These are phyloP conservation scores for Andrena haemorrhoa DNA, from an alignment of 2,888 invertebrate species.

Conservation along the genomic window DNA sequence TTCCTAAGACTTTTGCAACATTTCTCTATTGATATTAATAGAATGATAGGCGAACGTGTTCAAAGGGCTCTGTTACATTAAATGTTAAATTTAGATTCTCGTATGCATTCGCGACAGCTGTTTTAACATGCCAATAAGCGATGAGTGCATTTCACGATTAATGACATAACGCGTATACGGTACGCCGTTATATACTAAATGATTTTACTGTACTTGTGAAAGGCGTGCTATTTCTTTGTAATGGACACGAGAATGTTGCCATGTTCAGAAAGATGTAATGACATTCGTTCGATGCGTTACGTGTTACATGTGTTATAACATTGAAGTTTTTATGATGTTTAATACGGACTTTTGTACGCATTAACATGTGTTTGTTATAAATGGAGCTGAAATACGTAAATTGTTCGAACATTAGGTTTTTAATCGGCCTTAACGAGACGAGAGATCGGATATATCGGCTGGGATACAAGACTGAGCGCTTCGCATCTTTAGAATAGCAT, in stretches of 20 bases:
- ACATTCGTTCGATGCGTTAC: constrained; percentile 35
- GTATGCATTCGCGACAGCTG: constrained; percentile 30
- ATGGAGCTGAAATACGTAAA: constrained; percentile 35
- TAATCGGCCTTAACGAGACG: constrained; percentile 67
- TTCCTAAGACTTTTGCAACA: constrained; percentile 56
- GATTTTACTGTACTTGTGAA: constrained; percentile 28
- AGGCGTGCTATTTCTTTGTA: constrained; percentile 14
- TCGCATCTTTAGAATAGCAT: constrained; percentile 74
- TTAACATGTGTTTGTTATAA: constrained; percentile 52
- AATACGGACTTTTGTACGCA: constrained; percentile 23
- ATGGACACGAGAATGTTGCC: constrained; percentile 1
- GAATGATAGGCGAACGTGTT: constrained; percentile 34
- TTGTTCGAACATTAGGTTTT: constrained; percentile 45
- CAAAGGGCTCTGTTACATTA: constrained; percentile 60
- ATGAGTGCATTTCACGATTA: constrained; percentile 44
- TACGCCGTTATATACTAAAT: constrained; percentile 16
- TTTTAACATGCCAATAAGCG: constrained; percentile 47
- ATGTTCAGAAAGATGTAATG: constrained; percentile 13
- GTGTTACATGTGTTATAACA: constrained; percentile 7
- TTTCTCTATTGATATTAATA: constrained; percentile 43
- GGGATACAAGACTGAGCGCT: constrained; percentile 81
- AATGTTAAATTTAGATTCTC: constrained; percentile 37
- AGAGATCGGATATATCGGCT: constrained; percentile 73
- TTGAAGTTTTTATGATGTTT: constrained; percentile 11
- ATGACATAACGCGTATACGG: constrained; percentile 23